A percentile compares a stretch with the other conserved stretches of the same genome.
Conservation (phyloP, 1,140 invertebrate genomes). For the Oreohelix idahoensis region DNA sequence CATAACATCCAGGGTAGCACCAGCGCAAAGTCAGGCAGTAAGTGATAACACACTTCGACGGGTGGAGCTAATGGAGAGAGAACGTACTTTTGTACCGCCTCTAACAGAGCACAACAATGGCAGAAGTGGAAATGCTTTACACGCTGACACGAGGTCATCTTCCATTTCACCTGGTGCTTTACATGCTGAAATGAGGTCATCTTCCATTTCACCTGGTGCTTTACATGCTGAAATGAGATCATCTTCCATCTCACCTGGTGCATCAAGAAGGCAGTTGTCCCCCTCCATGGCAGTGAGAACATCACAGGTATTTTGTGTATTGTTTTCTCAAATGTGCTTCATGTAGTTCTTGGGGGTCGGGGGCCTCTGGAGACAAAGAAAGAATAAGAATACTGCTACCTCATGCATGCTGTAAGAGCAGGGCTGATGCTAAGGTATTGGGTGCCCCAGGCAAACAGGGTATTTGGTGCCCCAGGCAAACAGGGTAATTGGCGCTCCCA, state of each 20-base stretch:
- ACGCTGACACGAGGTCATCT: neutral
- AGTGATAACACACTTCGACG: neutral
- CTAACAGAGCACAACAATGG: neutral
- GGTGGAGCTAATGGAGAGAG: neutral
- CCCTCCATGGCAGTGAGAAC: neutral
- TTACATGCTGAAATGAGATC: neutral
- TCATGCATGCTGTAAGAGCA: too few relatives aligned
- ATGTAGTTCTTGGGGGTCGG: too few relatives aligned
- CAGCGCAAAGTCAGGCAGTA: neutral
- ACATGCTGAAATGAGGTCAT: neutral
- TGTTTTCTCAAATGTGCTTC: too few relatives aligned
- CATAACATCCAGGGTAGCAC: slow-evolving; percentile 35
- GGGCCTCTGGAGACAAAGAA: too few relatives aligned
- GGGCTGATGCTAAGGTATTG: too few relatives aligned
- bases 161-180: neutral
- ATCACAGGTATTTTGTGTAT: neutral
- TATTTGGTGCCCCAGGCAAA: too few relatives aligned
- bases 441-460: too few relatives aligned
- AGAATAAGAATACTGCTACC: too few relatives aligned
- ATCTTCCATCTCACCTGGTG: neutral
- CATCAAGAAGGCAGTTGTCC: neutral
- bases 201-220: neutral
- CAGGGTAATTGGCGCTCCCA: too few relatives aligned
- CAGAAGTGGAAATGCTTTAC: neutral
- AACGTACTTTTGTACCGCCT: neutral